Conservation (phyloP, 53 echinoderm and acorn worm species). For the Henricia sp. region DNA sequence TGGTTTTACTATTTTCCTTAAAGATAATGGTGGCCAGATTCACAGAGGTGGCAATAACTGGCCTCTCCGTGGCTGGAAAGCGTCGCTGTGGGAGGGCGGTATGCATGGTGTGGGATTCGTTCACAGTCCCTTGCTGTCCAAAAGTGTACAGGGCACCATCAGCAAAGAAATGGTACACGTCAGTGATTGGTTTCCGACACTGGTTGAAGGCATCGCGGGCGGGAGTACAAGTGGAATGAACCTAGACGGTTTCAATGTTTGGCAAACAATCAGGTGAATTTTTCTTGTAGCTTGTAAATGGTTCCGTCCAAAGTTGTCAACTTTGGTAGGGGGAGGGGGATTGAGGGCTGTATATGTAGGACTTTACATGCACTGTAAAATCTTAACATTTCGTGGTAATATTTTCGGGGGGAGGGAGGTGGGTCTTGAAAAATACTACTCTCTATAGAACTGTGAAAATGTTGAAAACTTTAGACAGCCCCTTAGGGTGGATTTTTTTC, state of each 20-base stretch:
- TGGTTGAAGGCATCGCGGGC: constrained; percentile 75
- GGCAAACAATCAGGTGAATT: constrained; percentile 66
- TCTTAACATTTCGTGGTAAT: too few relatives aligned
- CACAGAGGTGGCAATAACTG: constrained; percentile 79
- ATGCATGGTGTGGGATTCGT: constrained; percentile 84
- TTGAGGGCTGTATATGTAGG: too few relatives aligned
- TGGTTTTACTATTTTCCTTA: neutral
- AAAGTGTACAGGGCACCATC: constrained; percentile 68
- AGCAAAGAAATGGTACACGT: constrained; percentile 79
- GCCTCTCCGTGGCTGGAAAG: constrained; percentile 84
- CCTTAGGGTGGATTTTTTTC: too few relatives aligned
- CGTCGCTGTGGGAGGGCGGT: constrained; percentile 84
- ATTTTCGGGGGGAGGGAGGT: too few relatives aligned
- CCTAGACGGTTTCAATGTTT: constrained; percentile 82
- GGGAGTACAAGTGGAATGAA: constrained; percentile 58
- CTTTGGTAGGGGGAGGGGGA: too few relatives aligned
- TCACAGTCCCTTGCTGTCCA: constrained; percentile 70
- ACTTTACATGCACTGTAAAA: too few relatives aligned
- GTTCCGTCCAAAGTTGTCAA: too few relatives aligned
- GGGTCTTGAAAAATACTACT: too few relatives aligned
- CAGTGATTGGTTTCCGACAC: constrained; percentile 93
- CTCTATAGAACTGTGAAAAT: too few relatives aligned
- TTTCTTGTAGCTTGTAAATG: too few relatives aligned
- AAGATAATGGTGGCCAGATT: constrained; percentile 82
- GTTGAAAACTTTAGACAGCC: too few relatives aligned